Conservation (phyloP, 2,113 vertebrate genomes). For the human (Homo sapiens) region DNA sequence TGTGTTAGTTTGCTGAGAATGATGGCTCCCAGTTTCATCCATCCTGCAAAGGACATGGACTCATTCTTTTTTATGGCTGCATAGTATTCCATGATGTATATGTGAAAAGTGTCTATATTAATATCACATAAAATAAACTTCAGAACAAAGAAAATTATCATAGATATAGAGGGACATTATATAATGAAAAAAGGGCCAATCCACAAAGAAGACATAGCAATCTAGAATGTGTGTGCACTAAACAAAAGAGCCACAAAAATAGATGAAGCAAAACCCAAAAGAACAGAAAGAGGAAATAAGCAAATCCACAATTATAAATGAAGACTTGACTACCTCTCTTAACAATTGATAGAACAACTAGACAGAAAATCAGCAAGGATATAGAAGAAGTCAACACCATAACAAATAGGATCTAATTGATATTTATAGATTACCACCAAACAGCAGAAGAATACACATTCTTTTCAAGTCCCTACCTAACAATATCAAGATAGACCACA, state of each 20-base stretch:
- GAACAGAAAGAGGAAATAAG: conserved; percentile 1
- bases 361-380: not conserved
- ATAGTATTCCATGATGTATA: too few species aligned
- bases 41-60: too few species aligned
- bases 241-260: not conserved
- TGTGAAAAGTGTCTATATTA: not conserved
- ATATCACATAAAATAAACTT: conserved; percentile 21
- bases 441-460: not conserved
- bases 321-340: not conserved
- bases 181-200: not conserved
- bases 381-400: not conserved
- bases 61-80: too few species aligned
- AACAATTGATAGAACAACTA: not conserved
- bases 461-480: not conserved
- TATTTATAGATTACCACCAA: not conserved
- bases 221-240: not conserved
- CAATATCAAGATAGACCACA: not conserved
- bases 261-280: not conserved
- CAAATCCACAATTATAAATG: not conserved
- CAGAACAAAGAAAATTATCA: conserved; percentile 20
- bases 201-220: not conserved
- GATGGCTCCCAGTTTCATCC: too few species aligned
- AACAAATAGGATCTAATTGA: not conserved
- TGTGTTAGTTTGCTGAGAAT: too few species aligned
- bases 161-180: not conserved